A percentile compares a stretch with the other conserved stretches of the same genome.
Evolutionary conservation across 2,888 invertebrate genomes (phyloP).

Genomic region (Syritta pipiens): DNA sequence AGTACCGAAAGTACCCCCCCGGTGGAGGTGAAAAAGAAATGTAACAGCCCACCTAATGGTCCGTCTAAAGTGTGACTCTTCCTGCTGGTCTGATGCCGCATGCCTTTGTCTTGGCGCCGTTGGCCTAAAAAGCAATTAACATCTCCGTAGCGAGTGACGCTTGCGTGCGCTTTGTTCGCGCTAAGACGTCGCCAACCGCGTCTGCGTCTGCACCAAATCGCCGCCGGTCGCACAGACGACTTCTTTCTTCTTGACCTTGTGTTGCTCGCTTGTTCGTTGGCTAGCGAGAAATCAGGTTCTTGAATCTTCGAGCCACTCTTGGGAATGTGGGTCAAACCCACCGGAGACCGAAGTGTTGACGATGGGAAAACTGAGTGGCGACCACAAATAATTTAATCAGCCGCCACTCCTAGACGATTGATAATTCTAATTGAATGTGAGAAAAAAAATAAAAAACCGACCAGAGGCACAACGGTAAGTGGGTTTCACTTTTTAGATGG

Average conservation of each 20-base stretch:
- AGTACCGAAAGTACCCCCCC: too few relatives aligned
- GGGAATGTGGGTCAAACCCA: conserved; percentile 7
- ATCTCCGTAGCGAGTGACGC: background rate
- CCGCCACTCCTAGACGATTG: conserved; percentile 1
- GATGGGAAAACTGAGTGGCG: conserved; percentile 4
- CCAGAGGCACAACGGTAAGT: background rate
- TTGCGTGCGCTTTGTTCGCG: background rate
- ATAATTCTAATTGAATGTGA: conserved; percentile 12
- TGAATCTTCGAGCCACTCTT: background rate
- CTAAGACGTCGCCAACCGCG: too few relatives aligned
- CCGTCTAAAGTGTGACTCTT: too few relatives aligned
- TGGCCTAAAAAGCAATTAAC: background rate
- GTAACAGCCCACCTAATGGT: background rate
- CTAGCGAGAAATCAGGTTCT: background rate
- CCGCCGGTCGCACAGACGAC: background rate
- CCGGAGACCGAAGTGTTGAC: background rate
- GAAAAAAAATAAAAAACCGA: background rate
- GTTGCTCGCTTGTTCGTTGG: background rate
- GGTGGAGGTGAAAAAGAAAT: background rate
- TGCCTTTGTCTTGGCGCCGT: too few relatives aligned
- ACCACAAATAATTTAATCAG: conserved; percentile 2
- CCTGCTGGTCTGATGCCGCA: too few relatives aligned
- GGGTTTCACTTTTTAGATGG: too few relatives aligned
- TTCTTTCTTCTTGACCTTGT: conserved; percentile 28
- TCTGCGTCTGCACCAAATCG: too few relatives aligned